Percentiles rank a stretch among this genome's conserved stretches.
phyloP scores from a whole-genome alignment of 2,888 invertebrate species.

The Chouioia cunea region DNA sequence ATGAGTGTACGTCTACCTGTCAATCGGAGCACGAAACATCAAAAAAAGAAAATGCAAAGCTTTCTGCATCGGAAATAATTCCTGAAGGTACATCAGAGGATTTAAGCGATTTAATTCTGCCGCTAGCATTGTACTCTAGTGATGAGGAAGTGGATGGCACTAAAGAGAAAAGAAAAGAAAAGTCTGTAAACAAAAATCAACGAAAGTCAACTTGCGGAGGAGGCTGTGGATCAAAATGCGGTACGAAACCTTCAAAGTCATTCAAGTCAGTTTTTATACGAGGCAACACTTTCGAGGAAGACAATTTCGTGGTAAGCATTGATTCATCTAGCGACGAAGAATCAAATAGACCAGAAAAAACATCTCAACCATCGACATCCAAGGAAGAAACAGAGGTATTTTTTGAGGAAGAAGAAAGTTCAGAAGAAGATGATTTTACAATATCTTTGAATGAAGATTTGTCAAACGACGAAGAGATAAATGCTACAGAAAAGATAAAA shows the following conservation, averaged over 20 bases:
- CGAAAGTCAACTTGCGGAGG: constrained; percentile 26
- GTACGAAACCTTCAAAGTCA: constrained; percentile 1
- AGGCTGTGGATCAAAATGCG: constrained; percentile 26
- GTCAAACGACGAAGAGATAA: not conserved
- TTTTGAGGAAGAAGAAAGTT: not conserved
- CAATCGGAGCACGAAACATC: too few species aligned
- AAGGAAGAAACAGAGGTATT: not conserved
- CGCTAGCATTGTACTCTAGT: too few species aligned
- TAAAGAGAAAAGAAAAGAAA: not conserved
- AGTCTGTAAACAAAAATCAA: constrained; percentile 4
- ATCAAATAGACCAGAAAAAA: not conserved
- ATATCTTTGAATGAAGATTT: not conserved
- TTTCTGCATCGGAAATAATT: too few species aligned
- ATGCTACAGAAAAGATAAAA: not conserved
- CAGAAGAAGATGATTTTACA: not conserved
- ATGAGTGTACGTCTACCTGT: not conserved
- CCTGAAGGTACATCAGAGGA: too few species aligned
- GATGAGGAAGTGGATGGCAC: not conserved
- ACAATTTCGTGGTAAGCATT: not conserved
- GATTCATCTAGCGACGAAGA: too few species aligned
- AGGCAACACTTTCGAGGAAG: not conserved
- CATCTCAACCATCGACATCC: not conserved
- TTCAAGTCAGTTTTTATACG: not conserved
- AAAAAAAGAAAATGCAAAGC: too few species aligned
- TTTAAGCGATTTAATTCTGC: too few species aligned